Evolutionary conservation across 2,888 invertebrate species (phyloP), one percentile per base, ranked within the genome.

Genomic region (Yponomeuta cagnagella): DNA sequence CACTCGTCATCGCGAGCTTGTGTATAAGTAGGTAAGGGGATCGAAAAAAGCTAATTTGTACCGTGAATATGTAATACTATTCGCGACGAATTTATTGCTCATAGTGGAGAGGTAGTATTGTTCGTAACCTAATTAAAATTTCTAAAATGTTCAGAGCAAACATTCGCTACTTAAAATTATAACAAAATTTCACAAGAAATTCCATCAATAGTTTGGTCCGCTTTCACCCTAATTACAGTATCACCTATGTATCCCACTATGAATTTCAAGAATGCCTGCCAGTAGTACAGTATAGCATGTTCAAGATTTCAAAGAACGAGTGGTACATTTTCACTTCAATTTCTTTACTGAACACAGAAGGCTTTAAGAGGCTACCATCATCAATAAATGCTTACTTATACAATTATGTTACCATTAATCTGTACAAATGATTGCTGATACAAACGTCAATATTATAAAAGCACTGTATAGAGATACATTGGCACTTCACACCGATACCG

Each of bases 21-120:
- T 12, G 67, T 15, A 63, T 63, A 63, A 37, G 48, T 68, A 33
- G 43, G 6, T 15, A 48, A 68, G 69, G 15, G 30, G 12, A 30
- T 30, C 30, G 23, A 30, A 64, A 43, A 64, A 23, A 30, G 64
- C 64, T 31, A 64, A 30, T 48, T 30, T 31, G 52, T n/a, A 48
- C 52, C 43, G 43, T 43, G 43, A 43, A 15, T 58, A 15, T 58
- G 52, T 58, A 6, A 58, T 15, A 52, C 2, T 52, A 58, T 58
- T 58, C 52, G 15, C 2, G 52, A 58, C 12, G 52, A 58, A 58
- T 58, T 58, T 58, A 71, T 52, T 52, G 30, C 23, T 68, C 23
- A 30, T 71, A 68, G 58, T 31, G 63, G 70, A 67, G 70, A 67
- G 70, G 70, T 66, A 70, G 67, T 15, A 67, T 58, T 31, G 37